phyloP scores from a whole-genome alignment of 2,113 vertebrate genomes.

The Ammodytes dubius region DNA sequence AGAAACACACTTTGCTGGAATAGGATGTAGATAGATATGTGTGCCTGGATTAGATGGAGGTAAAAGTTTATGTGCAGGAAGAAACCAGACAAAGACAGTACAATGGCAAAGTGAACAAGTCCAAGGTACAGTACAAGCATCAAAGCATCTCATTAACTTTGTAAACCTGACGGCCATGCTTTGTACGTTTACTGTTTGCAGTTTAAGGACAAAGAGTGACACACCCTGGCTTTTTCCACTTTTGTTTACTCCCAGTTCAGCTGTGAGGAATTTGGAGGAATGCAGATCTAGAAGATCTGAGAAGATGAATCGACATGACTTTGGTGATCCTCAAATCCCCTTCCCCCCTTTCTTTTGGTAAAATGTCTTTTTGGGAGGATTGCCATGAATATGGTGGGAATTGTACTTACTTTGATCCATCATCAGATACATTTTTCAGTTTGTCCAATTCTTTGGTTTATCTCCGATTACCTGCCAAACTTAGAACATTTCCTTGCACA shows the following conservation, averaged over 20 bases:
- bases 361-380: background rate
- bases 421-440: background rate
- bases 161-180: background rate
- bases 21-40: background rate
- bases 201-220: background rate
- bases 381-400: background rate
- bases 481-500: background rate
- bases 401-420: background rate
- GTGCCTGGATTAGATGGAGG: background rate
- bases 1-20: background rate
- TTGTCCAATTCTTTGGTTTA: too few species aligned
- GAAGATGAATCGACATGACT: background rate
- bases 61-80: background rate
- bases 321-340: background rate
- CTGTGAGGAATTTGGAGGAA: background rate
- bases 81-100: background rate
- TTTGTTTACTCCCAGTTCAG: slow-evolving; percentile 1
- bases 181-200: slow-evolving; percentile 16
- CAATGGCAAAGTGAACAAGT: background rate
- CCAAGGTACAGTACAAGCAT: background rate
- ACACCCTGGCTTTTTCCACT: slow-evolving; percentile 26
- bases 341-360: background rate
- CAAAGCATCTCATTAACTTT: background rate
- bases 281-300: background rate
- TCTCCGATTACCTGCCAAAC: background rate